Evolutionary conservation across 1,140 invertebrate genomes (phyloP), one percentile per base, ranked within the genome.

Genomic region (Platyscapa corneri): DNA sequence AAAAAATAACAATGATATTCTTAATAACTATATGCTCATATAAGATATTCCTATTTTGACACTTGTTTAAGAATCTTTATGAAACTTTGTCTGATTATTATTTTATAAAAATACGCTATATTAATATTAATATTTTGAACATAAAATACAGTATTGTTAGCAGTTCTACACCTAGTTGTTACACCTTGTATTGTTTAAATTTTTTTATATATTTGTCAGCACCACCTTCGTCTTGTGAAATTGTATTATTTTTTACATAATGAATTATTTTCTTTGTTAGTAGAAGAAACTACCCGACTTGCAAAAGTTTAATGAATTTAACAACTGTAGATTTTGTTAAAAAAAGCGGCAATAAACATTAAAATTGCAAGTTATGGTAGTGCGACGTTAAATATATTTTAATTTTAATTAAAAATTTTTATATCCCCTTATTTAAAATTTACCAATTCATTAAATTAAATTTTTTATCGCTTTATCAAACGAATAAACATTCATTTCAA

Each of bases 161-260:
- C 30, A 18, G 2, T 39, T 37, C 34, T 77, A 76, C 32, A 70
- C 46, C 32, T 77, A 8, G n/a, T 76, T 76, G n/a, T 64, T 65
- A 74, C 18, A 74, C 20, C 27, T 74, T n/a, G 23, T 42, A 53
- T 77, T 83, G n/a, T 77, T 65, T 65, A 8, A 30, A 56, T 42
- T 42, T 46, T 80, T 10, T 14, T 46, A 64, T 46, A 46, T 3
- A 81, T 81, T 79, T 87, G 85, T 88, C 53, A 91, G 88, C 89
- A 92, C 90, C 89, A 92, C 89, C 88, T 91, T 90, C 88, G 89
- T 88, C 60, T 83, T 87, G 18, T 65, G 20, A 67, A 65, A 64
- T 34, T 46, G 32, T 82, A 34, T 79, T 74, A n/a, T 78, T 82
- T 37, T 78, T 49, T 81, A 76, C 6, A 75, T 46, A 42, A 46